A percentile compares a stretch with the other conserved stretches of the same genome.
Conservation (phyloP, 2,888 invertebrate genomes). For the Elysia crispata region DNA sequence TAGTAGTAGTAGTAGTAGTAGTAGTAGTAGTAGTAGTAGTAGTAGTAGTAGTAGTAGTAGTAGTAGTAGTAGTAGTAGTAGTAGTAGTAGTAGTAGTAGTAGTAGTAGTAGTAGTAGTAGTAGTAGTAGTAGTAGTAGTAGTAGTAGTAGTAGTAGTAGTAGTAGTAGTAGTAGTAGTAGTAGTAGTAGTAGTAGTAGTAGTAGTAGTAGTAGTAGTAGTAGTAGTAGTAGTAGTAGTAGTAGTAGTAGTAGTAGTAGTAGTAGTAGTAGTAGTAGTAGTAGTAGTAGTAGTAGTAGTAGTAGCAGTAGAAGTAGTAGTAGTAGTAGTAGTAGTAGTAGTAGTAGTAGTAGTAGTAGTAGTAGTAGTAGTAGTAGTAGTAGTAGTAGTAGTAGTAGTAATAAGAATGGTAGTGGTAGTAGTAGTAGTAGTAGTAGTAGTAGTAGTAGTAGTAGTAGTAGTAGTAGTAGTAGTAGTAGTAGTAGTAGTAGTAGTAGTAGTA, state of each 20-base stretch:
- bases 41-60: too few relatives aligned
- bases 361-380: slow-evolving; percentile 31
- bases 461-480: slow-evolving; percentile 5
- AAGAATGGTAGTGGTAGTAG: too few relatives aligned
- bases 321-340: slow-evolving; percentile 15
- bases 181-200: slow-evolving; percentile 39
- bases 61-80: slow-evolving; percentile 32
- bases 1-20: slow-evolving; percentile 26
- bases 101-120: slow-evolving; percentile 20
- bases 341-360: slow-evolving; percentile 15
- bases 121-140: too few relatives aligned
- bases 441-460: slow-evolving; percentile 29
- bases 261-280: slow-evolving; percentile 37
- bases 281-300: slow-evolving; percentile 24
- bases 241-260: slow-evolving; percentile 45
- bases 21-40: slow-evolving; percentile 35
- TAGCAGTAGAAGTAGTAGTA: slow-evolving; percentile 20
- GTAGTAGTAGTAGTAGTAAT: too few relatives aligned
- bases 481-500: slow-evolving; percentile 17
- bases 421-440: slow-evolving; percentile 23
- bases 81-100: slow-evolving; percentile 35
- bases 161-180: slow-evolving; percentile 40
- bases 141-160: slow-evolving; percentile 40
- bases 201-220: slow-evolving; percentile 44
- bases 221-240: slow-evolving; percentile 46